Conservation (phyloP, 2,888 invertebrate species). For the Drosophila sordidula region DNA sequence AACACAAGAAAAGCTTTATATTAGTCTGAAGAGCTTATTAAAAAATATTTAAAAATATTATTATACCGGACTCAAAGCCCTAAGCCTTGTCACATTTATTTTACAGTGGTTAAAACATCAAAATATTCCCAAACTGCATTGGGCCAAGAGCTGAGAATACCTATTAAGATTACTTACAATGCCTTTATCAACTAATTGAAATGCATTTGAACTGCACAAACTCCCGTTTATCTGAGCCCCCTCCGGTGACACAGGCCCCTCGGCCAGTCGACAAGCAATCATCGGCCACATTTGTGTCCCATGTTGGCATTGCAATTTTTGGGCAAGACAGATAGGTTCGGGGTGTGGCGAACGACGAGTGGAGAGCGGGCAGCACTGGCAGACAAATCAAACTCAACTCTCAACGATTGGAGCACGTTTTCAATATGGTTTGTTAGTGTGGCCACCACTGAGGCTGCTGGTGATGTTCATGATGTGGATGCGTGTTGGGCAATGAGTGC, state of each 20-base stretch:
- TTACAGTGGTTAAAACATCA: too few relatives aligned
- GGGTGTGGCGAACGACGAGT: too few relatives aligned
- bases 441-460: slow-evolving; percentile 46
- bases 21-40: too few relatives aligned
- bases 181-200: slow-evolving; percentile 28
- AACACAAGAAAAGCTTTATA: too few relatives aligned
- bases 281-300: slow-evolving; percentile 56
- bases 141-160: not conserved
- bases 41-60: too few relatives aligned
- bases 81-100: too few relatives aligned
- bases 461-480: slow-evolving; percentile 12
- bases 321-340: slow-evolving; percentile 20
- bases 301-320: slow-evolving; percentile 42
- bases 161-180: slow-evolving; percentile 5
- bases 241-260: not conserved
- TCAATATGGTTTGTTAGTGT: slow-evolving; percentile 78
- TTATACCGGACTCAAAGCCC: too few relatives aligned
- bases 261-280: slow-evolving; percentile 42
- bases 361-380: slow-evolving; percentile 52
- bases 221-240: slow-evolving; percentile 19
- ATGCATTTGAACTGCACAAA: slow-evolving; percentile 19
- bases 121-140: too few relatives aligned
- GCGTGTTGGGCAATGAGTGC: slow-evolving; percentile 1
- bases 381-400: slow-evolving; percentile 74
- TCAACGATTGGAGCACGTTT: slow-evolving; percentile 73